Conservation (phyloP, 2,888 invertebrate genomes). For the Vesta saturnalis region DNA sequence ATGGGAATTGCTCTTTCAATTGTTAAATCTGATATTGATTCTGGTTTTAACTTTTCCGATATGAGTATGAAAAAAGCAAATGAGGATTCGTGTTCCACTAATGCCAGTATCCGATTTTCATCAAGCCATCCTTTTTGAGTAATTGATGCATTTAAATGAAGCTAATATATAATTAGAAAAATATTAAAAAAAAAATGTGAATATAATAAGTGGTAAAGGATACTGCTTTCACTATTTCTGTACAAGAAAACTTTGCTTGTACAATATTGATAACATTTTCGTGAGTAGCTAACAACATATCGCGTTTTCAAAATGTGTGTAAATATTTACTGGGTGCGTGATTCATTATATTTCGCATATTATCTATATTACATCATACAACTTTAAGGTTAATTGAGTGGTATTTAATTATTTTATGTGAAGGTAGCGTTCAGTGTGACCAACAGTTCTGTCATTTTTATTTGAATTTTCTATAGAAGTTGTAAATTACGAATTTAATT, state of each 20-base stretch:
- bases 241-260: slow-evolving; percentile 67
- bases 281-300: slow-evolving; percentile 42
- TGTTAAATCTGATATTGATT: slow-evolving; percentile 78
- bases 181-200: background rate
- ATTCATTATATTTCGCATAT: slow-evolving; percentile 11
- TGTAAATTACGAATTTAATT: no score
- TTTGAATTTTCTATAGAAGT: no score
- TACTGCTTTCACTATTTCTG: slow-evolving; percentile 68
- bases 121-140: slow-evolving; percentile 64
- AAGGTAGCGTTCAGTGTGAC: no score
- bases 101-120: slow-evolving; percentile 66
- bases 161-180: slow-evolving; percentile 53
- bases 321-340: slow-evolving; percentile 29
- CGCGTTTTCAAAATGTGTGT: slow-evolving; percentile 27
- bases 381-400: slow-evolving; percentile 4
- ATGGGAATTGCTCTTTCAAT: slow-evolving; percentile 85
- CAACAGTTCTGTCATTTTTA: no score
- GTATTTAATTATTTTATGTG: background rate
- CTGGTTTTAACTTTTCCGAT: slow-evolving; percentile 72
- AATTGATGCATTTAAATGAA: slow-evolving; percentile 59
- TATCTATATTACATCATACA: slow-evolving; percentile 8
- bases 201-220: slow-evolving; percentile 63
- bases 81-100: slow-evolving; percentile 68
- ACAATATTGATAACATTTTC: slow-evolving; percentile 63
- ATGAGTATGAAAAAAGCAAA: slow-evolving; percentile 68